Percentiles rank a stretch among this genome's conserved stretches.
These are phyloP conservation scores for Peromyscus aztecus DNA, from an alignment of 2,797 vertebrate genomes.

Conservation along the genomic window DNA sequence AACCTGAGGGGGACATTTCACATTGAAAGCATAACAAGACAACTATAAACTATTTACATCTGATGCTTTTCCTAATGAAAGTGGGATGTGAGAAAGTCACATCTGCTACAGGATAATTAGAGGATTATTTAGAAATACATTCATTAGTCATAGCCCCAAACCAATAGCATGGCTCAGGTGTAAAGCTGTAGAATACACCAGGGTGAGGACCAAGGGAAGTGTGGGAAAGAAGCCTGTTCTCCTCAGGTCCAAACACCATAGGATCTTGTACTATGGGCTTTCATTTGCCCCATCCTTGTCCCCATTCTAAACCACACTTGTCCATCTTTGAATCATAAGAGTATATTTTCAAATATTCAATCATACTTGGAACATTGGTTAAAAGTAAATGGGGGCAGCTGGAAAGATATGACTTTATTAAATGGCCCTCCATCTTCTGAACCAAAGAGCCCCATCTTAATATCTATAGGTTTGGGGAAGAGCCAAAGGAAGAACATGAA, in stretches of 20 bases:
- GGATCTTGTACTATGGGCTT: accelerated
- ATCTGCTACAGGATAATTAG: background rate
- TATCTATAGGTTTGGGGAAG: background rate
- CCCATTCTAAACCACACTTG: background rate
- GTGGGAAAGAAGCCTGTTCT: background rate
- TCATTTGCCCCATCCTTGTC: background rate
- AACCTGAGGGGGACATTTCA: background rate
- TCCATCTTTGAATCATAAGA: background rate
- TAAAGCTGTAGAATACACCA: background rate
- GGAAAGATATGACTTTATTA: background rate
- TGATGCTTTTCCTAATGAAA: slow-evolving; percentile 54
- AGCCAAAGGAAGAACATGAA: background rate
- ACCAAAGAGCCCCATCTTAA: background rate
- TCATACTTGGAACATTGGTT: background rate
- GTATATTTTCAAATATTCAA: background rate
- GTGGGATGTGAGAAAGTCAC: background rate
- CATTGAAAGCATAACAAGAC: background rate
- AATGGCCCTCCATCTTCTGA: background rate
- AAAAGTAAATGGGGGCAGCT: background rate
- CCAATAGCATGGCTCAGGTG: background rate
- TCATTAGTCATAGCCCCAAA: background rate
- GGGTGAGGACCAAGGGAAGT: background rate
- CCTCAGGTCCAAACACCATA: background rate
- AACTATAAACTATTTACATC: background rate
- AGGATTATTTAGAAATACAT: slow-evolving; percentile 8